Evolutionary conservation across 2,888 invertebrate genomes (phyloP), one percentile per base, ranked within the genome.

Genomic region (Philhelius pedissequus): DNA sequence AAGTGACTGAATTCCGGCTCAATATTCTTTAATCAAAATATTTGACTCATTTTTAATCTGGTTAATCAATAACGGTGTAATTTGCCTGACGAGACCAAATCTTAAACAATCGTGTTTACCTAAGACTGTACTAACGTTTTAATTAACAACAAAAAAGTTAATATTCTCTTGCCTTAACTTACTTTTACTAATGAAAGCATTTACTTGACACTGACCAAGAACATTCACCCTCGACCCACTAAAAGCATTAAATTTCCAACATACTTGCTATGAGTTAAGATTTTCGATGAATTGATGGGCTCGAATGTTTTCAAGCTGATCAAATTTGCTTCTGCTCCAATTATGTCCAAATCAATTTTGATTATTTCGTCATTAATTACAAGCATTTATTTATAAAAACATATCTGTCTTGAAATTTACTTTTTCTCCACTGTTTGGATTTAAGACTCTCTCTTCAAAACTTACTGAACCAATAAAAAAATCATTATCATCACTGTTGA

Each of bases 181-280:
- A n/a, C n/a, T n/a, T n/a, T n/a, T n/a, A n/a, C n/a, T n/a, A n/a
- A n/a, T n/a, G 18, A 18, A 69, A 3, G 30, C 27, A 8, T 40
- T 22, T 8, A 70, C 32, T 13, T 15, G n/a, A 56, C 58, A 70
- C 22, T 70, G 43, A 56, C 70, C 48, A 11, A 58, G 15, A n/a
- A 54, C 13, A 30, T 43, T 54, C 5, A 70, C 30, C 27, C n/a
- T n/a, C 43, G 56, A 70, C 20, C 70, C 56, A 2, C 70, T 56
- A 38, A 38, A 13, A 13, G 38, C 38, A 13, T 38, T 38, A 13
- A 13, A 0, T 4, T n/a, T 32, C 30, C 30, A 5, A 32, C 30
- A 32, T 9, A 32, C 3, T 32, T 9, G 9, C 9, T 32, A 32
- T 9, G 30, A 32, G 30, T 9, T 3, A 32, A 32, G 9, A 9